phyloP scores from a whole-genome alignment of 2,113 vertebrate genomes.

The Channa argus region DNA sequence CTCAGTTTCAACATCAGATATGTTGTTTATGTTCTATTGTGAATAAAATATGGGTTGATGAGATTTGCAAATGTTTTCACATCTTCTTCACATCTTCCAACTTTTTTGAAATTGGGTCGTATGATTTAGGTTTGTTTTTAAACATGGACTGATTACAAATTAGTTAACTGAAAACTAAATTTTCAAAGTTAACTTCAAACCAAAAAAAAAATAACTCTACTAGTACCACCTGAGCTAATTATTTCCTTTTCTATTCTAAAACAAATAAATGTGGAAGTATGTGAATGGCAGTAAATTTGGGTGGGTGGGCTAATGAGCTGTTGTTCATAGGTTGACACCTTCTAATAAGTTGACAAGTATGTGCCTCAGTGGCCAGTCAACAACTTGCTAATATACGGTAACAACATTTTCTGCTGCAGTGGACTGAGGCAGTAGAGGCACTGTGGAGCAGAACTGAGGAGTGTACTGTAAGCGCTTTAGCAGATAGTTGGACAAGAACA shows the following conservation, averaged over 20 bases:
- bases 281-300: constrained; percentile 36
- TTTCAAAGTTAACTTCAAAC: constrained; percentile 22
- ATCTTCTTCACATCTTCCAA: too few species aligned
- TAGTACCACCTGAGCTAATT: constrained; percentile 3
- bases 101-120: too few species aligned
- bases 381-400: constrained; percentile 80
- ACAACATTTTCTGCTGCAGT: constrained; percentile 47
- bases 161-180: constrained; percentile 19
- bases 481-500: constrained; percentile 76
- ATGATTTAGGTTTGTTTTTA: not conserved
- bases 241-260: constrained; percentile 16
- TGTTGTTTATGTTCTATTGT: too few species aligned
- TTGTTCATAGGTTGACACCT: constrained; percentile 80
- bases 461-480: constrained; percentile 67
- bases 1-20: too few species aligned
- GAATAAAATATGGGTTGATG: too few species aligned
- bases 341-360: constrained; percentile 84
- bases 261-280: constrained; percentile 40
- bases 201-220: constrained; percentile 13
- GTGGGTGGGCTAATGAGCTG: constrained; percentile 59
- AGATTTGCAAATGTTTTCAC: too few species aligned
- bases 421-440: constrained; percentile 53
- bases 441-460: constrained; percentile 47
- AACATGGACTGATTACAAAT: constrained; percentile 15
- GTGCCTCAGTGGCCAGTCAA: constrained; percentile 78